Base-by-base conservation (phyloP, 2,797 vertebrate genomes). In the Distichodus sexfasciatus region DNA sequence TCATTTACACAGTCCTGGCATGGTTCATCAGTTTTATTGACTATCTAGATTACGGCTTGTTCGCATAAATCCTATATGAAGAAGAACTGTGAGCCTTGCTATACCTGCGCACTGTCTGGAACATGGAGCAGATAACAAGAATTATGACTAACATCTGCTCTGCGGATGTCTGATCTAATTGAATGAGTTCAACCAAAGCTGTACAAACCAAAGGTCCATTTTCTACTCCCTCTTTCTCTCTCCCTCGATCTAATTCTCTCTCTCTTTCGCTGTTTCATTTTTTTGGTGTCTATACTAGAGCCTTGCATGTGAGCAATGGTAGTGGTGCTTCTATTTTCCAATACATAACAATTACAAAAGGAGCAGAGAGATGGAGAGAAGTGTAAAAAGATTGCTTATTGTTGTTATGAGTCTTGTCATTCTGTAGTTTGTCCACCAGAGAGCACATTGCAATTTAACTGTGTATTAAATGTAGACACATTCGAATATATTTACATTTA, bases 1-100 rank as follows among this genome's bases (percentile, higher is more conserved):
- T 58, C 29, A 57, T 68, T 58, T 48, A 33, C 23, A 46, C 28
- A 26, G 23, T 14, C 51, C 28, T 26, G 21, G 19, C 19, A 47
- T n/a, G 53, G 40, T 33, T 67, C 15, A 55, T 46, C 53, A 67
- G 51, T 55, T 58, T 15, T 28, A 57, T 57, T 58, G 40, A 33
- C 41, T 57, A 43, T 41, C 43, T 19, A 50, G 5, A 36, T 72
- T 59, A 29, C 46, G 41, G 28, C 6, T 23, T 15, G 26, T n/a
- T 26, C 15, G 6, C 24, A 51, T 29, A 46, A 8, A 60, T 54
- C 47, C 44, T 26, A 21, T 17, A 26, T 50, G 28, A 55, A 2
- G 43, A 67, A 54, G 12, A 0, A 46, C 12, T 41, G 12, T 41
- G n/a, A 41, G 38, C 3, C 12, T n/a, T n/a, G 14, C 38, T 41